A percentile compares a stretch with the other conserved stretches of the same genome.
These are phyloP conservation scores for Pelosia muscerda DNA, from an alignment of 2,888 invertebrate species.

Conservation along the genomic window DNA sequence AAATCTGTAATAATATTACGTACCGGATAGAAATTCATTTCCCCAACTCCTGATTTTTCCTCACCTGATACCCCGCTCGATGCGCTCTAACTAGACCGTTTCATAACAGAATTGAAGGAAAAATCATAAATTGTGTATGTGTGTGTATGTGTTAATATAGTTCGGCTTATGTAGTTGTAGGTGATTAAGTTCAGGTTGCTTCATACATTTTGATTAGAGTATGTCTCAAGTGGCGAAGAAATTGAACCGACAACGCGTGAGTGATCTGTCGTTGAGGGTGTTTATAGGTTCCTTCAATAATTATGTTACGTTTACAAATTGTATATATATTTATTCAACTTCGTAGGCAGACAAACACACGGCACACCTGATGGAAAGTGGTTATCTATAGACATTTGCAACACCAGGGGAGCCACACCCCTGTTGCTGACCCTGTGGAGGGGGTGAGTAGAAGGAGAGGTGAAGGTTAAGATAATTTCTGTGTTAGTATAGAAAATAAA, in stretches of 20 bases:
- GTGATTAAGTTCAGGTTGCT: not conserved
- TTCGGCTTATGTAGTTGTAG: not conserved
- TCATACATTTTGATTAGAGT: not conserved
- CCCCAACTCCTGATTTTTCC: not conserved
- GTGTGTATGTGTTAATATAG: not conserved
- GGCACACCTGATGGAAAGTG: too few relatives aligned
- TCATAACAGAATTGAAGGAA: not conserved
- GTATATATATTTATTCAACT: too few relatives aligned
- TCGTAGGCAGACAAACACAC: too few relatives aligned
- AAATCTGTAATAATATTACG: not conserved
- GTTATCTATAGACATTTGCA: too few relatives aligned
- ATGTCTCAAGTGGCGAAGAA: not conserved
- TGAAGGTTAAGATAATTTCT: too few relatives aligned
- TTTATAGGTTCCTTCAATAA: too few relatives aligned
- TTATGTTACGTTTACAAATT: too few relatives aligned
- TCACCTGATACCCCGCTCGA: slow-evolving; percentile 5
- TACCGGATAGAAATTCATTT: not conserved
- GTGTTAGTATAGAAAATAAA: too few relatives aligned
- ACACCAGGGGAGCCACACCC: too few relatives aligned
- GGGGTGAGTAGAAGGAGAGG: too few relatives aligned
- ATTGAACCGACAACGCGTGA: not conserved
- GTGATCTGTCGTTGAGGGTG: not conserved
- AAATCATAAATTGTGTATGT: not conserved
- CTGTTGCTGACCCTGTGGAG: too few relatives aligned
- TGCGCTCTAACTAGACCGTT: not conserved